phyloP scores from a whole-genome alignment of 1,140 invertebrate species.

The Drosophila rhopaloa region DNA sequence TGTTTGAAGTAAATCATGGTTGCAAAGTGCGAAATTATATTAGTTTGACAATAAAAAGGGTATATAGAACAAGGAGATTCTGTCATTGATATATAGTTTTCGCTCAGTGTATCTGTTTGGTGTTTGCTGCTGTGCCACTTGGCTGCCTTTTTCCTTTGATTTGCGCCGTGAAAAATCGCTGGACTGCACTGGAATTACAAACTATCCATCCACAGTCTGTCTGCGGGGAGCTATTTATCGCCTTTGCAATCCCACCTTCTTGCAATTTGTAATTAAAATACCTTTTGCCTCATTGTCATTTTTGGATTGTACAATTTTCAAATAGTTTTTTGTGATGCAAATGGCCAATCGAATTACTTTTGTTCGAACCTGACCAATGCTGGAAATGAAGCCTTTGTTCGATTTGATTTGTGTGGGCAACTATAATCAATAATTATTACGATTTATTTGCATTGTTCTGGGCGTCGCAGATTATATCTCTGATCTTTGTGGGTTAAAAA shows the following conservation, averaged over 20 bases:
- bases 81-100: neutral
- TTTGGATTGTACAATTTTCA: slow-evolving; percentile 43
- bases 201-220: slow-evolving; percentile 31
- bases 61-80: too few species aligned
- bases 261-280: slow-evolving; percentile 60
- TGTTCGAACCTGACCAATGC: slow-evolving; percentile 32
- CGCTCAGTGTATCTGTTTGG: slow-evolving; percentile 3
- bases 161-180: slow-evolving; percentile 64
- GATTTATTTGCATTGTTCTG: slow-evolving; percentile 50
- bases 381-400: slow-evolving; percentile 42
- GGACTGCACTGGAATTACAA: slow-evolving; percentile 41
- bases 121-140: slow-evolving; percentile 55
- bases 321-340: slow-evolving; percentile 50
- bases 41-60: too few species aligned
- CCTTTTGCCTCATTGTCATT: slow-evolving; percentile 61
- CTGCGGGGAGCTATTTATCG: slow-evolving; percentile 48
- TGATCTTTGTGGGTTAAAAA: slow-evolving; percentile 15
- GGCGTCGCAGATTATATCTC: slow-evolving; percentile 25
- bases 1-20: too few species aligned
- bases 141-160: slow-evolving; percentile 75
- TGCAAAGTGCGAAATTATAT: too few species aligned
- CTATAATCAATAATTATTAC: slow-evolving; percentile 49
- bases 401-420: slow-evolving; percentile 39
- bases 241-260: slow-evolving; percentile 26
- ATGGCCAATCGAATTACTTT: slow-evolving; percentile 45